A percentile compares a stretch with the other conserved stretches of the same genome.
Evolutionary conservation across 2,113 vertebrate genomes (phyloP).

Genomic region (Columbina picui): DNA sequence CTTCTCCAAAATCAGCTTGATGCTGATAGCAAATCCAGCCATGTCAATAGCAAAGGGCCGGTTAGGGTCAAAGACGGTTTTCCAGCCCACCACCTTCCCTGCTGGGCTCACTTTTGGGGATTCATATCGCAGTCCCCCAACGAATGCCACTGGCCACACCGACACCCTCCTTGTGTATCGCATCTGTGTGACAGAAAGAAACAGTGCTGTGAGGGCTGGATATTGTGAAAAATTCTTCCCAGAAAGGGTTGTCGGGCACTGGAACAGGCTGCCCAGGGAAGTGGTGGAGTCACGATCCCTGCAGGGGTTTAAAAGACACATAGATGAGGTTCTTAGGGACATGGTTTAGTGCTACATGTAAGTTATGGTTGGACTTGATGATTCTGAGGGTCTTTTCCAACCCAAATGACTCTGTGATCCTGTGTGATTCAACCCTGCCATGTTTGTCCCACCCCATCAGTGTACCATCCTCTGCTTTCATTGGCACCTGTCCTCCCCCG

Average conservation of each 20-base stretch:
- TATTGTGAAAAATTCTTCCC: too few relatives aligned
- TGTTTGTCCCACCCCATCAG: not conserved
- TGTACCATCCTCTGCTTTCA: not conserved
- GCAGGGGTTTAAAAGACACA: too few relatives aligned
- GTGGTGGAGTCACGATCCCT: too few relatives aligned
- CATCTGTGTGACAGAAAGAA: conserved; percentile 78
- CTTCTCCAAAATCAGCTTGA: conserved; percentile 83
- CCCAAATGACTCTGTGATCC: too few relatives aligned
- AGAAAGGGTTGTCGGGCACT: too few relatives aligned
- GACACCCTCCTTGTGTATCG: conserved; percentile 85
- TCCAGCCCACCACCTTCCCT: conserved; percentile 88
- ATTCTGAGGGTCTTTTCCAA: too few relatives aligned
- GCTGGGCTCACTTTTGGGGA: conserved; percentile 83
- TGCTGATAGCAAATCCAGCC: conserved; percentile 88
- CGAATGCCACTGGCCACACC: conserved; percentile 89
- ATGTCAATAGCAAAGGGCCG: conserved; percentile 90
- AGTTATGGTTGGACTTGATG: too few relatives aligned
- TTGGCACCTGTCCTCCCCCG: not conserved
- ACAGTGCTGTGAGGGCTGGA: not conserved
- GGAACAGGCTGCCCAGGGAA: too few relatives aligned
- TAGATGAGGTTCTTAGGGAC: too few relatives aligned
- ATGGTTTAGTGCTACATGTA: too few relatives aligned
- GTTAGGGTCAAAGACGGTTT: conserved; percentile 85
- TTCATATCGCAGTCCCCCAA: conserved; percentile 84
- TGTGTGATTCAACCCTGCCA: not conserved